phyloP scores from a whole-genome alignment of 1,140 invertebrate genomes.

The Drosophila yakuba region DNA sequence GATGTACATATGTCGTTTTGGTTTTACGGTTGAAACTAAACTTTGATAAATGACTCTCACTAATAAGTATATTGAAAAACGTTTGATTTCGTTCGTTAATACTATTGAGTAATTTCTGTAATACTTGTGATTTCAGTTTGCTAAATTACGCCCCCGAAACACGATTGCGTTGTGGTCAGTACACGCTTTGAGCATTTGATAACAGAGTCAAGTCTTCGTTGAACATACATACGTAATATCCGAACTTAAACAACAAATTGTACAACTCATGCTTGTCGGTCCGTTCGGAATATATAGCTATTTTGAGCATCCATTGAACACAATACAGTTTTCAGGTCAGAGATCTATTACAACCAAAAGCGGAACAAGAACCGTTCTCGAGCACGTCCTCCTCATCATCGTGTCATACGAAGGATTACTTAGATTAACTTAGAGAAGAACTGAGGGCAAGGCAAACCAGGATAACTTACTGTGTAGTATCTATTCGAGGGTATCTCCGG shows the following conservation, averaged over 20 bases:
- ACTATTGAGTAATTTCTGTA: slow-evolving; percentile 69
- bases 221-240: slow-evolving; percentile 41
- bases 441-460: slow-evolving; percentile 16
- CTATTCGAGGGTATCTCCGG: slow-evolving; percentile 22
- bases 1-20: slow-evolving; percentile 67
- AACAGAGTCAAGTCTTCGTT: slow-evolving; percentile 50
- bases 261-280: slow-evolving; percentile 40
- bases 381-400: neutral
- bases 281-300: slow-evolving; percentile 17
- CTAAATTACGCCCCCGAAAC: slow-evolving; percentile 28
- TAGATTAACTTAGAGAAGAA: slow-evolving; percentile 8
- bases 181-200: slow-evolving; percentile 58
- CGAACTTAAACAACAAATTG: slow-evolving; percentile 27
- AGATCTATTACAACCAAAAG: slow-evolving; percentile 58
- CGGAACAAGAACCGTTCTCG: slow-evolving; percentile 36
- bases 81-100: slow-evolving; percentile 65
- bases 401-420: neutral
- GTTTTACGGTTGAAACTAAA: slow-evolving; percentile 45
- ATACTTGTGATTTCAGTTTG: slow-evolving; percentile 39
- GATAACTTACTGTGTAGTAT: neutral
- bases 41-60: slow-evolving; percentile 46
- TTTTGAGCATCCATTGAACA: slow-evolving; percentile 73
- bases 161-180: slow-evolving; percentile 55
- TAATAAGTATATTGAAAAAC: slow-evolving; percentile 64
- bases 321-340: slow-evolving; percentile 62